Base-by-base conservation (phyloP, 2,888 invertebrate species). In the Dyspetes luteomarginatus region DNA sequence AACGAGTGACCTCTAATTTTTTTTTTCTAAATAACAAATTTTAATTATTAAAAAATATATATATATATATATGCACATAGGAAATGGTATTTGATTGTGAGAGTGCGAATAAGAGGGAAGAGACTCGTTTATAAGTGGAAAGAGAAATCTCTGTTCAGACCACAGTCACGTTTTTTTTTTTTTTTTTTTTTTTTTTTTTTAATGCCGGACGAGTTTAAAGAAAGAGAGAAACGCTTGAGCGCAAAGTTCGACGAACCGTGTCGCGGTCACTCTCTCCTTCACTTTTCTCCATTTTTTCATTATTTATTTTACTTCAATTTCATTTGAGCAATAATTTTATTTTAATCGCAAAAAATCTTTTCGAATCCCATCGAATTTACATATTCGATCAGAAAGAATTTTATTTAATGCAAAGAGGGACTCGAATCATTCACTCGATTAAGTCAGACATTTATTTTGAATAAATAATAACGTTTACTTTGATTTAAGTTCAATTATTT, bases 61-160 rank as follows among this genome's bases (percentile, higher is more conserved):
- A 55, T n/a, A 19, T 5, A n/a, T n/a, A n/a, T n/a, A n/a, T n/a
- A n/a, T n/a, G n/a, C n/a, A n/a, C n/a, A n/a, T n/a, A n/a, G n/a
- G n/a, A n/a, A 50, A 19, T 50, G 45, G 45, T 45, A 26, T 9
- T 41, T 50, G 19, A n/a, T 60, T 45, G 50, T 36, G 52, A n/a
- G 48, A 1, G 36, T 9, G 36, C 2, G 36, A 36, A 3, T 1
- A 36, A 36, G 36, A 9, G 36, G 12, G 36, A 36, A 36, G 36
- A 58, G 24, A 62, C 55, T 28, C 30, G 43, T 26, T 41, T 55
- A 55, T n/a, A 64, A 73, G 64, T 73, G 43, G 55, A 73, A 73
- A 73, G 73, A 73, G 64, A 73, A 73, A 73, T 73, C 62, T 52
- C 64, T 43, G 64, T 52, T 73, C 73, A 64, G 64, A 64, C 64